Base-by-base conservation (phyloP, 2,888 invertebrate genomes). In the Drosophila glabriapex region DNA sequence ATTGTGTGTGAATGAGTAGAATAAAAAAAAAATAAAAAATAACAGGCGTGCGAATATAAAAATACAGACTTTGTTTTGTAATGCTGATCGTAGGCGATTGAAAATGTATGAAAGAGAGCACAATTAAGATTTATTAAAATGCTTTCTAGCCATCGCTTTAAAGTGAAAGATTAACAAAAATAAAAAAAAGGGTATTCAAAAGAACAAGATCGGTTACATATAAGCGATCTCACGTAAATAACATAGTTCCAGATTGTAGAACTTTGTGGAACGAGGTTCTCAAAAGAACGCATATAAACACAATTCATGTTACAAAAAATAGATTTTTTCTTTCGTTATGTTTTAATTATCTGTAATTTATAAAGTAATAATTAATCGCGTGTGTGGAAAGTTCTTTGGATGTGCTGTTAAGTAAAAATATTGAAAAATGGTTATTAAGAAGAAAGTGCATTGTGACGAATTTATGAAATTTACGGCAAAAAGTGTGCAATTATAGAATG, bases 21-120 rank as follows among this genome's bases (percentile, higher is more conserved):
- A 28, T 6, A 4, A 6, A n/a, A 3, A 52, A 31, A 64, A 43
- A 52, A 19, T 5, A 35, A 50, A 28, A 33, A 7, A 4, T 46
- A 50, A 52, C 55, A n/a, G 14, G 12, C 39, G 22, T 33, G 29
- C 16, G 14, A 14, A 19, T 28, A 39, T n/a, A 54, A 60, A 69
- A 70, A 64, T 67, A 68, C 54, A 25, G 74, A 22, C 16, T 54
- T 22, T 14, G 3, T 53, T 37, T 56, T 58, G 39, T 16, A 19
- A 58, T 43, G 29, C n/a, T 58, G 35, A 12, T 69, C 55, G 4
- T 41, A 12, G n/a, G 10, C n/a, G n/a, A n/a, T 22, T 43, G n/a
- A 2, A 3, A 28, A 55, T 28, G 28, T 28, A 39, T 28, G 2
- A 28, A 39, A 28, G 7, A 29, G 6, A 39, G 14, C 10, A 46